Percentiles rank a stretch among this genome's conserved stretches.
Evolutionary conservation across 2,888 invertebrate species (phyloP).

Genomic region (Parascotia fuliginaria): DNA sequence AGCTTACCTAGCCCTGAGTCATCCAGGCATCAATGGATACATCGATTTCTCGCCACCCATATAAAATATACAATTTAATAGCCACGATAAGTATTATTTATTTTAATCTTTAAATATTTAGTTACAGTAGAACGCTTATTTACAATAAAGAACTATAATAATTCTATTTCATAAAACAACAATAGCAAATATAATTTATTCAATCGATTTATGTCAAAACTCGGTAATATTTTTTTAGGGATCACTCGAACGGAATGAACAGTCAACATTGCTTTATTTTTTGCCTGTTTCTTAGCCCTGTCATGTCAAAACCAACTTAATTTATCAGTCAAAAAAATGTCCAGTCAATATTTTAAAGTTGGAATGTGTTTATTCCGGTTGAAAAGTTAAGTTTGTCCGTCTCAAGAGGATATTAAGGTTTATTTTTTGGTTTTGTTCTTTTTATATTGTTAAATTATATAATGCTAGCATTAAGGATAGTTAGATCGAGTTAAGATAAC

Average conservation of each 20-base stretch:
- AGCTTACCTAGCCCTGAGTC: too few relatives aligned
- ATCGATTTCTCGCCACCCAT: too few relatives aligned
- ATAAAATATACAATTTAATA: background rate
- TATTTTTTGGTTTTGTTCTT: constrained; percentile 30
- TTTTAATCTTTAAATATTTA: background rate
- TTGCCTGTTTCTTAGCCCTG: constrained; percentile 29
- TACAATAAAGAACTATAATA: constrained; percentile 2
- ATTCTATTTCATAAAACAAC: constrained; percentile 27
- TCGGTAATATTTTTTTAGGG: constrained; percentile 53
- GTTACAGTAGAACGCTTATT: constrained; percentile 1
- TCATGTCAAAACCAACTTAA: constrained; percentile 29
- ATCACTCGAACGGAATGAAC: constrained; percentile 58
- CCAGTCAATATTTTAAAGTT: constrained; percentile 5
- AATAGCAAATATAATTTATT: constrained; percentile 60
- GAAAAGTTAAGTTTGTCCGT: constrained; percentile 24
- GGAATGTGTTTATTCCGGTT: constrained; percentile 1
- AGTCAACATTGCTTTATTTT: constrained; percentile 52
- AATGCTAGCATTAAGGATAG: constrained; percentile 32
- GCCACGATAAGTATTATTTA: background rate
- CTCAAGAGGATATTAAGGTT: constrained; percentile 16
- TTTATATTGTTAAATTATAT: constrained; percentile 29
- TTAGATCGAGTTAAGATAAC: constrained; percentile 26
- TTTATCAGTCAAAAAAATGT: constrained; percentile 10
- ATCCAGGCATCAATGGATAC: too few relatives aligned
- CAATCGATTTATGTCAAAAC: constrained; percentile 52